Evolutionary conservation across 2,888 invertebrate species (phyloP).

Genomic region (Eristalis arbustorum): DNA sequence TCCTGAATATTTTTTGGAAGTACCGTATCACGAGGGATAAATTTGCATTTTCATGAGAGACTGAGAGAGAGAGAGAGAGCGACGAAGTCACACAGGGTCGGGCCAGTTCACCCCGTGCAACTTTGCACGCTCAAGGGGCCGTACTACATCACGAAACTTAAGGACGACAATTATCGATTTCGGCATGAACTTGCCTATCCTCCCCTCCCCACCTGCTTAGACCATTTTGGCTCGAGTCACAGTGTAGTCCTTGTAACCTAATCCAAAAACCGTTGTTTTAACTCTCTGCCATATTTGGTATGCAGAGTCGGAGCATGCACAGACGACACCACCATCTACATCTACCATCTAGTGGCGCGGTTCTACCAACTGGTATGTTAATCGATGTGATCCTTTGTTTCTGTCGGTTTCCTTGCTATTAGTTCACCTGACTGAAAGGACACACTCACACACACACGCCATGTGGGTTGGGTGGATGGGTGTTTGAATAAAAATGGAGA

Average conservation of each 20-base stretch:
- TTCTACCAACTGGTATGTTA: constrained; percentile 12
- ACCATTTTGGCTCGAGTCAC: not conserved
- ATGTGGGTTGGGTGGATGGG: not conserved
- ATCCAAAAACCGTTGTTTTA: constrained; percentile 33
- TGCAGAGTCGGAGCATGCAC: not conserved
- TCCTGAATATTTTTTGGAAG: constrained; percentile 23
- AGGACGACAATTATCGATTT: constrained; percentile 37
- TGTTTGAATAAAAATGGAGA: not conserved
- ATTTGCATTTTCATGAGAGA: constrained; percentile 51
- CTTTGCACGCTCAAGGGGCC: not conserved
- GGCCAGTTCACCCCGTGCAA: not conserved
- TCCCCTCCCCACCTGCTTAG: too few relatives aligned
- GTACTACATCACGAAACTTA: constrained; percentile 9
- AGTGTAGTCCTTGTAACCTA: constrained; percentile 15
- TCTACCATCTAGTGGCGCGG: constrained; percentile 13
- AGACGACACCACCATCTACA: constrained; percentile 12
- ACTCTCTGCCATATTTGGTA: constrained; percentile 27
- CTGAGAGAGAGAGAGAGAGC: not conserved
- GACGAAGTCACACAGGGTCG: not conserved
- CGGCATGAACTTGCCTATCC: not conserved
- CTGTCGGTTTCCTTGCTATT: constrained; percentile 11
- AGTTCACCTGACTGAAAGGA: constrained; percentile 21
- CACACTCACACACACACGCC: not conserved
- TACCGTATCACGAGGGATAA: constrained; percentile 33
- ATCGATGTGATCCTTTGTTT: constrained; percentile 42